Conservation (phyloP, 2,113 vertebrate genomes). For the Poeciliopsis turrubarensis region DNA sequence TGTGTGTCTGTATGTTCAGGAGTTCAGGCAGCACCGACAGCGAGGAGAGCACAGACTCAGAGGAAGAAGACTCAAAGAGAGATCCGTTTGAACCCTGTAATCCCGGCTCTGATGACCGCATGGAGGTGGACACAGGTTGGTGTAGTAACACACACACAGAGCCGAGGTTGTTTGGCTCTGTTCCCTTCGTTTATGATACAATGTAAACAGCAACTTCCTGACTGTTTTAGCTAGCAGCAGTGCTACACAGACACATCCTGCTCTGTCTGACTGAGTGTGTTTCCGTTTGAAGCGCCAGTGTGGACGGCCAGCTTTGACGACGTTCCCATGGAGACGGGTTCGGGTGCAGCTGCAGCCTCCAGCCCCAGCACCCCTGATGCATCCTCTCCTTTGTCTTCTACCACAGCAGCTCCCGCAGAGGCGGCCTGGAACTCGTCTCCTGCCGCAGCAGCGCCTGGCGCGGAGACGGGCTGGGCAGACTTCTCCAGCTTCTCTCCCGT, state of each 20-base stretch:
- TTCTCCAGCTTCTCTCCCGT: slow-evolving; percentile 90
- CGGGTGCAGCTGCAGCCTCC: slow-evolving; percentile 79
- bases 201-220: neutral
- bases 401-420: slow-evolving; percentile 46
- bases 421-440: slow-evolving; percentile 87
- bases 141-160: slow-evolving; percentile 27
- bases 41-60: slow-evolving; percentile 97
- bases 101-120: slow-evolving; percentile 87
- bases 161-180: too few species aligned
- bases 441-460: slow-evolving; percentile 70
- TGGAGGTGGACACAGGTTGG: slow-evolving; percentile 93
- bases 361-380: slow-evolving; percentile 69
- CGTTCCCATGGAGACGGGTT: slow-evolving; percentile 93
- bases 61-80: slow-evolving; percentile 95
- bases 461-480: slow-evolving; percentile 92
- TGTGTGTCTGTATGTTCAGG: slow-evolving; percentile 52
- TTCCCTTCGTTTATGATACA: too few species aligned
- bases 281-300: slow-evolving; percentile 80
- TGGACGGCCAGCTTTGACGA: slow-evolving; percentile 98
- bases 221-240: neutral
- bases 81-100: slow-evolving; percentile 87
- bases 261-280: neutral
- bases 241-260: neutral
- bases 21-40: slow-evolving; percentile 98
- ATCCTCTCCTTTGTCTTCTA: slow-evolving; percentile 32